Evolutionary conservation across 37 sponge, comb jelly and placozoan species (phyloP), one percentile per base, ranked within the genome.

Genomic region (Aplysina aerophoba): DNA sequence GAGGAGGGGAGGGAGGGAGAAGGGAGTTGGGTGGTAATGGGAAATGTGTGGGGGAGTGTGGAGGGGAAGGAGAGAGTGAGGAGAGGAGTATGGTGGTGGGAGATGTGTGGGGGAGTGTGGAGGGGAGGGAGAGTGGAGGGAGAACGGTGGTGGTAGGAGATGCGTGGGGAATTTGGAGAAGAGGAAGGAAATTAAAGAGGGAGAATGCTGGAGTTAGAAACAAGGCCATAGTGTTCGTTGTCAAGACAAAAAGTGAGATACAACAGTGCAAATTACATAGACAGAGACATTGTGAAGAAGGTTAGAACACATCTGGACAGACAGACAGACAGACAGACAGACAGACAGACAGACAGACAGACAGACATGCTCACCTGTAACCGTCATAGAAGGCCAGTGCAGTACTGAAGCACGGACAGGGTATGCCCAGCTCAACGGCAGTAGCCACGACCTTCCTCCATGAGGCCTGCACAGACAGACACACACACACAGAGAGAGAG

Each of bases 371-470:
- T 41, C 38, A 94, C 93, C 97, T 89, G 89, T 96, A 96, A 4
- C 99, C 99, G 88, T 98, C 99, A 87, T 93, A 98, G 87, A 98
- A 98, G 71, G 99, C 96, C n/a, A 98, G 92, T 17, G 99, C 99
- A 60, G 90, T 91, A 85, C 96, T 96, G 88, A 98, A 98, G 35
- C 90, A 83, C 34, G 99, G 99, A 50, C 88, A 88, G 16, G 99
- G 99, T 13, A 98, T 89, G 3, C 99, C 99, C n/a, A 90, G 81
- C 1, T 35, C 85, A 19, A 94, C 99, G 24, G 94, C 96, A 4
- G 28, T 28, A 25, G 94, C 77, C 22, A 95, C 91, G 20, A 98
- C 99, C 71, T 86, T 92, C 27, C 99, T 82, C 99, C 99, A 98
- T 27, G 93, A 89, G 13, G 88, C 92, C 91, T 96, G 81, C 15